These are phyloP conservation scores for Malaclemys terrapin DNA, from an alignment of 2,113 vertebrate species.

Conservation along the genomic window DNA sequence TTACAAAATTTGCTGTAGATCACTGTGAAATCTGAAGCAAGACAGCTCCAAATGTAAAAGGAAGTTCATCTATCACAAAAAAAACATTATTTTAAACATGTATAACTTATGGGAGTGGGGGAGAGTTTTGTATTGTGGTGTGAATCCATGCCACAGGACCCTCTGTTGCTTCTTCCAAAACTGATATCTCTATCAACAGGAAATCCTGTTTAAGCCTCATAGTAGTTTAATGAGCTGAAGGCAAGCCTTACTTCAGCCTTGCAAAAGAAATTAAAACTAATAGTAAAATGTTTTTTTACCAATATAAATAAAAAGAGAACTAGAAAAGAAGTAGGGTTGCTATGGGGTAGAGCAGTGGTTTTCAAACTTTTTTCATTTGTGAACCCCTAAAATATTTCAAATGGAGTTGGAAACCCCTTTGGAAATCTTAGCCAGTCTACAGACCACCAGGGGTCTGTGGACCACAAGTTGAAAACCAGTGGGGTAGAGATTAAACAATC, in stretches of 20 bases:
- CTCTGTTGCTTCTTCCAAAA: background rate
- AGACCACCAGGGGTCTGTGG: too few species aligned
- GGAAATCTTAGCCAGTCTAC: too few species aligned
- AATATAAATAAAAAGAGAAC: background rate
- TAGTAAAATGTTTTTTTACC: background rate
- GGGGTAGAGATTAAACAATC: background rate
- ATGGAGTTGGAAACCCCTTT: too few species aligned
- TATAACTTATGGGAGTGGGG: background rate
- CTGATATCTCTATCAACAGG: background rate
- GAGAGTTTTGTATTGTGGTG: background rate
- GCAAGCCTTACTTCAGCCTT: background rate
- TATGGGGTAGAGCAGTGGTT: too few species aligned
- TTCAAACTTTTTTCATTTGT: too few species aligned
- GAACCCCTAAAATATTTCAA: too few species aligned
- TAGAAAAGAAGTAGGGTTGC: background rate
- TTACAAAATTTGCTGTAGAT: conserved; percentile 5
- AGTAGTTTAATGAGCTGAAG: background rate
- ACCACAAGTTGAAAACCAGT: background rate
- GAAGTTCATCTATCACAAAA: background rate
- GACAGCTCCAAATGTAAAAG: background rate
- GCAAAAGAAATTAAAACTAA: background rate
- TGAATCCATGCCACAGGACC: background rate
- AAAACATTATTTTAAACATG: background rate
- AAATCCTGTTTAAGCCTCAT: background rate
- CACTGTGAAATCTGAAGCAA: background rate